Evolutionary conservation across 2,888 invertebrate species (phyloP), one percentile per base, ranked within the genome.

Genomic region (Limnephilus auricula): DNA sequence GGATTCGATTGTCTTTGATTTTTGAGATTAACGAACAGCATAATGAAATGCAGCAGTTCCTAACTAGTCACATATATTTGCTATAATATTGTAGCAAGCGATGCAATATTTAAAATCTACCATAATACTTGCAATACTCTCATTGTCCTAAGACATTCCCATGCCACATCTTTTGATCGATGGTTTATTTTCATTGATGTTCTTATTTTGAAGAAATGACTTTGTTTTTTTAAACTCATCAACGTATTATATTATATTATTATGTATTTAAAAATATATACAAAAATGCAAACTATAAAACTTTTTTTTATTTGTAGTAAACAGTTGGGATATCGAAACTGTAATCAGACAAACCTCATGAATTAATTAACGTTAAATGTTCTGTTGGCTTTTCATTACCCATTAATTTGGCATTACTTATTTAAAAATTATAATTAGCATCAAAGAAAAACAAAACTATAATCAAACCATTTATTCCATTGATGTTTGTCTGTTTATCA

Each of bases 1-100:
- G 65, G 65, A 65, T 65, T 65, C 65, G 65, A n/a, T 65, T 65
- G 65, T 65, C 65, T 65, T 65, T 65, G 65, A n/a, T 65, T 65
- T 65, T 65, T 65, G 65, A 65, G 65, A 65, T 65, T 65, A 65
- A 65, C 65, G 65, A 65, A 25, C 25, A 65, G 9, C 65, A n/a
- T 65, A 65, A 65, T 65, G 65, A 65, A 65, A n/a, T 65, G 1
- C 65, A 65, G 25, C 65, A n/a, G 65, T 65, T 65, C 25, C 65
- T 65, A 65, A 65, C 65, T 65, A 65, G 65, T 65, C 65, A 65
- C 65, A 65, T 65, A 65, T 65, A 65, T 65, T 65, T 65, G 65
- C 65, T 65, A 65, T 65, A 65, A 65, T 65, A 65, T 65, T 65
- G 25, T 65, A 65, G 65, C 25, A 65, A 65, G 65, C 65, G 25